Conservation (phyloP, 2,797 vertebrate species). For the Leptoclinus maculatus region DNA sequence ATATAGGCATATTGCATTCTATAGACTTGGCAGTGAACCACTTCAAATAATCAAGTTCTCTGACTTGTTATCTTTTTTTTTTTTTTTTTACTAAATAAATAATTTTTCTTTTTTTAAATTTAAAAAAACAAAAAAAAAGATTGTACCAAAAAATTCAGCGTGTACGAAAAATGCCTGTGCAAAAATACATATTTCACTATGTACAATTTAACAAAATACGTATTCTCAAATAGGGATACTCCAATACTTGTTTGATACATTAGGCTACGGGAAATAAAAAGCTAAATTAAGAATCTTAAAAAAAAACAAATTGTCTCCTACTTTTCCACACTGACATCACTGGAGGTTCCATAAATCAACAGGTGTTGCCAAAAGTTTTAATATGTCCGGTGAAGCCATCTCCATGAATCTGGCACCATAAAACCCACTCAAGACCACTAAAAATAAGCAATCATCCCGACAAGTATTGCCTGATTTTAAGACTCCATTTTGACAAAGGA, state of each 20-base stretch:
- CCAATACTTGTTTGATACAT: conserved; percentile 90
- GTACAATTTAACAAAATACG: conserved; percentile 99
- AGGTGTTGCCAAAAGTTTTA: conserved; percentile 83
- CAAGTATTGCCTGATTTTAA: conserved; percentile 73
- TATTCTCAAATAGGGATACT: conserved; percentile 98
- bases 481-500: conserved; percentile 68
- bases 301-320: conserved; percentile 81
- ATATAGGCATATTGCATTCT: conserved; percentile 91
- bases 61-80: conserved; percentile 81
- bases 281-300: conserved; percentile 87
- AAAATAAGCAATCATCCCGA: conserved; percentile 52
- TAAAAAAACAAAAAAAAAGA: too few relatives aligned
- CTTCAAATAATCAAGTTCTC: conserved; percentile 95
- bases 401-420: conserved; percentile 75
- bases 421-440: conserved; percentile 50
- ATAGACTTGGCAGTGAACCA: conserved; percentile 99
- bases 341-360: conserved; percentile 88
- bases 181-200: conserved; percentile 99
- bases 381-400: conserved; percentile 70
- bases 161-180: conserved; percentile 99
- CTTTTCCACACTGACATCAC: conserved; percentile 90
- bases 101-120: conserved; percentile 86
- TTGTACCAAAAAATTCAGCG: conserved; percentile 96
- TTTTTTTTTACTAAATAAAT: conserved; percentile 98
- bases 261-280: conserved; percentile 85